Base-by-base conservation (phyloP, 35 echinoderm and acorn worm species). In the Heliocidaris tuberculata region DNA sequence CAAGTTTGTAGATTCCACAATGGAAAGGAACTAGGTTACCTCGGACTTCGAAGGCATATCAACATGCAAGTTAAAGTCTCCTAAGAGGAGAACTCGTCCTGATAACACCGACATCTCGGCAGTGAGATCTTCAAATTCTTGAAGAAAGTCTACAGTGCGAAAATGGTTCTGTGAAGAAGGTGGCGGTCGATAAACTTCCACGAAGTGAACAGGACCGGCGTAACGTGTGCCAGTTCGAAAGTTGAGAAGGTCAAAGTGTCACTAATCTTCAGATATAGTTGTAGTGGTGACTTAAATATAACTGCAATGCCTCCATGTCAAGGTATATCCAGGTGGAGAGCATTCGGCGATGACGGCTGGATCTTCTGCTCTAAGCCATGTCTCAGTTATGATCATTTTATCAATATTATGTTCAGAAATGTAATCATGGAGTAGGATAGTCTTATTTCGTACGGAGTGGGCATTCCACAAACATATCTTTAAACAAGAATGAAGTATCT, bases 11-110 rank as follows among this genome's bases (percentile, higher is more conserved):
- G 50, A 52, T 52, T 52, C 50, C 13, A 2, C 13, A 12, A 52
- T 52, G 50, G 50, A 52, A 52, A 52, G 50, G 48, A 97, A 95
- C 59, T 86, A 61, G 11, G 27, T 50, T 32, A 92, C 94, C n/a
- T 95, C 96, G 32, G 70, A 85, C 31, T 95, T 90, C 6, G 17
- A 32, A 27, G 49, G 90, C 54, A 59, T 24, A 50, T 97, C 94
- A 17, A 97, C 85, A 13, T 97, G 94, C 9, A 95, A 29, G 88
- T 95, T 97, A 30, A 97, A 95, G 70, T 97, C 96, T 71, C 96
- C 96, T 16, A 95, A 47, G 31, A 95, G 90, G 11, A 97, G 4
- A 32, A 97, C n/a, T 94, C 95, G 92, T 30, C 61, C 48, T 21
- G 94, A 94, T 30, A 88, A 2, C 47, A 19, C 24, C n/a, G 89